A percentile compares a stretch with the other conserved stretches of the same genome.
These are phyloP conservation scores for Champsocephalus esox DNA, from an alignment of 2,797 vertebrate species.

Conservation along the genomic window DNA sequence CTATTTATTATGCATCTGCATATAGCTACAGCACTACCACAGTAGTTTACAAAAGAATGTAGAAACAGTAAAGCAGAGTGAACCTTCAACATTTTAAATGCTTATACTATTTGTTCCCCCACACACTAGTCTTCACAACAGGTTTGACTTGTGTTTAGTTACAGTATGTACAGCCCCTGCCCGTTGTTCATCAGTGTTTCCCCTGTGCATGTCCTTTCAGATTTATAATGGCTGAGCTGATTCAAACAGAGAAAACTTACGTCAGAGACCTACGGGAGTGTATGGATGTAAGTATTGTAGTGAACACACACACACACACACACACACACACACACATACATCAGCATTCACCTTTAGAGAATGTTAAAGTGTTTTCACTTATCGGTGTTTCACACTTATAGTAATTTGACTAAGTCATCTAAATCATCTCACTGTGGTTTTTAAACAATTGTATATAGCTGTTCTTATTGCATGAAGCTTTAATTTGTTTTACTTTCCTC, in stretches of 20 bases:
- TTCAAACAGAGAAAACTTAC: conserved; percentile 98
- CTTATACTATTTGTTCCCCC: background rate
- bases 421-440: background rate
- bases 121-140: background rate
- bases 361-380: background rate
- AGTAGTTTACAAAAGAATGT: background rate
- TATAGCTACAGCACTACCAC: background rate
- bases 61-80: background rate
- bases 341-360: too few relatives aligned
- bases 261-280: conserved; percentile 97
- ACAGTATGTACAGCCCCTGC: background rate
- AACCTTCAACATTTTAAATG: background rate
- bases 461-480: background rate
- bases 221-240: conserved; percentile 99
- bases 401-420: background rate
- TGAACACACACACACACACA: background rate
- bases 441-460: background rate
- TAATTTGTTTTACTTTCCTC: background rate
- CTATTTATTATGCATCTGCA: background rate
- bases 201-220: conserved; percentile 71
- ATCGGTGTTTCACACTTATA: background rate
- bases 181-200: background rate
- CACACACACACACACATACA: background rate
- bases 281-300: conserved; percentile 92
- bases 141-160: background rate